These are phyloP conservation scores for Gallirallus australis DNA, from an alignment of 2,797 vertebrate species.

Conservation along the genomic window DNA sequence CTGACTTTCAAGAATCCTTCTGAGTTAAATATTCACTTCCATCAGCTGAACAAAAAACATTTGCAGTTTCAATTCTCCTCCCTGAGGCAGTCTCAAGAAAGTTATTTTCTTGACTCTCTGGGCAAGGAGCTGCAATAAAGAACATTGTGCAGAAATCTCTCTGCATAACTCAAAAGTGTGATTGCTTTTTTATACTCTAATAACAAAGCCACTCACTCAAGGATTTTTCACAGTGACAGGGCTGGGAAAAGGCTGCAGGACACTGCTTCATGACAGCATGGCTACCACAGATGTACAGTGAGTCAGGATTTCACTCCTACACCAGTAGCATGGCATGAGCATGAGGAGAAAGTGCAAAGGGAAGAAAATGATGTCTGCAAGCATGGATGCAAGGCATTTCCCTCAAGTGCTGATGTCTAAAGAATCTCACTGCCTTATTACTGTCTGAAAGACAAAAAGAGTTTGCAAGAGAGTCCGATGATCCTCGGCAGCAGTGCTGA, in stretches of 20 bases:
- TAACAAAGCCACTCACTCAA: not conserved
- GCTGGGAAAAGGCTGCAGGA: not conserved
- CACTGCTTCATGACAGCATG: not conserved
- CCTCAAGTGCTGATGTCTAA: not conserved
- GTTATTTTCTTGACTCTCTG: not conserved
- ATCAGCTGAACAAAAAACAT: not conserved
- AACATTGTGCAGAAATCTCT: not conserved
- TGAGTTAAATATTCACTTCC: not conserved
- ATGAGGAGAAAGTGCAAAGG: not conserved
- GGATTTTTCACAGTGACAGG: not conserved
- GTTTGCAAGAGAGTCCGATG: not conserved
- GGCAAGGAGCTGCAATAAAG: not conserved
- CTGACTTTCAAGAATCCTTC: not conserved
- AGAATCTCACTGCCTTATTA: not conserved
- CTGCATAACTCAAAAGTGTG: not conserved
- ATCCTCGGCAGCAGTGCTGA: not conserved
- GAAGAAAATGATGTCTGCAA: not conserved
- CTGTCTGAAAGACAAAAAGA: not conserved
- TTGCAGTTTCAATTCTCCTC: not conserved
- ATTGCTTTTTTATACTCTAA: not conserved
- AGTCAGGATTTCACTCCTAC: not conserved
- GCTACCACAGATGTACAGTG: not conserved
- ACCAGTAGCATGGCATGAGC: accelerated
- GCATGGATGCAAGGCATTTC: not conserved
- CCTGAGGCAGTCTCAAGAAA: not conserved